phyloP scores from a whole-genome alignment of 2,888 invertebrate species.

The Sphaerophoria rueppellii region DNA sequence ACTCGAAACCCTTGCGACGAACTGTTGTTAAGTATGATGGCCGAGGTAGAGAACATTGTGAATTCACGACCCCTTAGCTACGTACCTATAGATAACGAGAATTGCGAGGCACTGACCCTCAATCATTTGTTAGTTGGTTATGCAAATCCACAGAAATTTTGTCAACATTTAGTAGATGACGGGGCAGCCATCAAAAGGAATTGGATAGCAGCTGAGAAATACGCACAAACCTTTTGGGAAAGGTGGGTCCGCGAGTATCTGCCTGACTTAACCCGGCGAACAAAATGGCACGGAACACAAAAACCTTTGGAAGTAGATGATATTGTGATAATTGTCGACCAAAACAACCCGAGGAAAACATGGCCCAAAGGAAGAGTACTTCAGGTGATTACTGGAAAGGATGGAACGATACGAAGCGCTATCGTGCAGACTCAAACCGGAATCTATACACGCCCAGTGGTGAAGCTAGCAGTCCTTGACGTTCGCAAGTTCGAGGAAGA shows the following conservation, averaged over 20 bases:
- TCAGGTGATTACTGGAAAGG: neutral
- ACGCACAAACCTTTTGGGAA: neutral
- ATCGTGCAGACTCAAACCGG: neutral
- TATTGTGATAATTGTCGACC: slow-evolving; percentile 10
- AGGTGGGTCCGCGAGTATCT: slow-evolving; percentile 7
- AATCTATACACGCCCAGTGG: slow-evolving; percentile 1
- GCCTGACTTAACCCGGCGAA: neutral
- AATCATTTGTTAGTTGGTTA: no score
- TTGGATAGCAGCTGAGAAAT: neutral
- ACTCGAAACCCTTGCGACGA: neutral
- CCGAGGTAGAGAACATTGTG: no score
- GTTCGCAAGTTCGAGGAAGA: no score
- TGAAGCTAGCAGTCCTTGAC: neutral
- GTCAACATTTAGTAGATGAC: no score
- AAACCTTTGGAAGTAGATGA: slow-evolving; percentile 47
- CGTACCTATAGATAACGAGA: no score
- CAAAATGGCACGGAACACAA: slow-evolving; percentile 1
- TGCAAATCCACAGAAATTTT: no score
- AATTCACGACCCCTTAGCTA: no score
- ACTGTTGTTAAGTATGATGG: neutral
- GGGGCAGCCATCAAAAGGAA: no score
- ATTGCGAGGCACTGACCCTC: no score
- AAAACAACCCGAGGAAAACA: neutral
- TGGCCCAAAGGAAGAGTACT: slow-evolving; percentile 4
- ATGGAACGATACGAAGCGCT: neutral